Evolutionary conservation across 2,113 vertebrate genomes (phyloP), one percentile per base, ranked within the genome.

Genomic region (Sporophila hypoxantha): DNA sequence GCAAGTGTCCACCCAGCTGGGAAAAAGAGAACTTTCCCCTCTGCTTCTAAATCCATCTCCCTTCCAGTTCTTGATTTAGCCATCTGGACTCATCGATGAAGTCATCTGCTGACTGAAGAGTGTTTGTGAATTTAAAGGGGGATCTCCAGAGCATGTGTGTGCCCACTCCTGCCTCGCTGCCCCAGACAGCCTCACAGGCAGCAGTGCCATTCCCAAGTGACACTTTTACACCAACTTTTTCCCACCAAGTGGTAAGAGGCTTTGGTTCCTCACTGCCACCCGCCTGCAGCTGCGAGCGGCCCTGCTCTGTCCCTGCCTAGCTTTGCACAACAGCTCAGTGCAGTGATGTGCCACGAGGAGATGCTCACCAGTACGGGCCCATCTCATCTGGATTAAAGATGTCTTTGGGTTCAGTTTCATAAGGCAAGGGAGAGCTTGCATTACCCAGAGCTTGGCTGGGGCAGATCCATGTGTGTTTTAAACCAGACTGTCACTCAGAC

Each of bases 301-400:
- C 3, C 49, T 42, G 44, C 50, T 85, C 32, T 25, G 69, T 70
- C 78, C 85, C 81, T 92, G 25, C 7, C 77, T 7, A 8, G 17
- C 57, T 81, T 75, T 82, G 68, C 87, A 78, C 85, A 85, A 64
- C n/a, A 77, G 74, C 78, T 71, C 62, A 30, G 32, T 3, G 76
- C 76, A 46, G 6, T 36, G 41, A 85, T 5, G 64, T 64, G 82
- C 81, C 90, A 62, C 3, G 1, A 85, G 87, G 90, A 95, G 92
- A 88, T 0, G 1, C 6, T 0, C 84, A 90, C 62, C 71, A 83
- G 79, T 1, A 41, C 1, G 0, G 83, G 60, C 83, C 74, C 80
- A 75, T 56, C 84, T 95, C 93, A 91, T 95, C 92, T 95, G 95
- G 92, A 89, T 82, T 90, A 93, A 96, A 96, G 93, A 94, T 95